phyloP scores from a whole-genome alignment of 2,113 vertebrate species.

The Orycteropus afer region DNA sequence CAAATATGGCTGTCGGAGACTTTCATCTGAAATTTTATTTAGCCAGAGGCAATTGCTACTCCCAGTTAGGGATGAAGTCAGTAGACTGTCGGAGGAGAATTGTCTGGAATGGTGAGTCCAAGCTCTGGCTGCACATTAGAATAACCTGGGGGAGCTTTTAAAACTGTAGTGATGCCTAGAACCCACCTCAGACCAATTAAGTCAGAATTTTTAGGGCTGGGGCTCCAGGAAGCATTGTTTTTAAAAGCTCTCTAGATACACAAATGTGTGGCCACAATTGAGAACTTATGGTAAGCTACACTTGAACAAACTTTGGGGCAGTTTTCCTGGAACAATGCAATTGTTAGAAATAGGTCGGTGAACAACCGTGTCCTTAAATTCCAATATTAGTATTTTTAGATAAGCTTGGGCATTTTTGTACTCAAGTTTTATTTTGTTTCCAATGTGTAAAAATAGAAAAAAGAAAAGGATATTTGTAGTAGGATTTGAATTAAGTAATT shows the following conservation, averaged over 20 bases:
- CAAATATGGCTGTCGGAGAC: slow-evolving; percentile 19
- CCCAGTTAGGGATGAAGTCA: not conserved
- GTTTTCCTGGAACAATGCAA: not conserved
- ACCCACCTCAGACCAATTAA: not conserved
- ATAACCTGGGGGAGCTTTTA: not conserved
- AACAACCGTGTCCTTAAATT: not conserved
- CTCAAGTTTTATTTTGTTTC: slow-evolving; percentile 34
- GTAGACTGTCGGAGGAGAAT: not conserved
- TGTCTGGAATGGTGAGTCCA: not conserved
- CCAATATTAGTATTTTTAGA: not conserved
- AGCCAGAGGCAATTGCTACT: not conserved
- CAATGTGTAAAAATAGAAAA: too few species aligned
- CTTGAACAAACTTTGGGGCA: not conserved
- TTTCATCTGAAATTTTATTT: slow-evolving; percentile 46
- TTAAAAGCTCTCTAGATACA: not conserved
- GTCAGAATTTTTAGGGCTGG: not conserved
- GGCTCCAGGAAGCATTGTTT: not conserved
- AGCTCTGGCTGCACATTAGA: not conserved
- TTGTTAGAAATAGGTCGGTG: slow-evolving; percentile 2
- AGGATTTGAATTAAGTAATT: slow-evolving; percentile 8
- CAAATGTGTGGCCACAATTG: not conserved
- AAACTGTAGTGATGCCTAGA: not conserved
- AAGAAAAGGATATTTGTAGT: not conserved
- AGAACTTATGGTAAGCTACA: not conserved
- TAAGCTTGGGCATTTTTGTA: not conserved